phyloP scores from a whole-genome alignment of 2,888 invertebrate genomes.

The Dinocampus coccinellae region DNA sequence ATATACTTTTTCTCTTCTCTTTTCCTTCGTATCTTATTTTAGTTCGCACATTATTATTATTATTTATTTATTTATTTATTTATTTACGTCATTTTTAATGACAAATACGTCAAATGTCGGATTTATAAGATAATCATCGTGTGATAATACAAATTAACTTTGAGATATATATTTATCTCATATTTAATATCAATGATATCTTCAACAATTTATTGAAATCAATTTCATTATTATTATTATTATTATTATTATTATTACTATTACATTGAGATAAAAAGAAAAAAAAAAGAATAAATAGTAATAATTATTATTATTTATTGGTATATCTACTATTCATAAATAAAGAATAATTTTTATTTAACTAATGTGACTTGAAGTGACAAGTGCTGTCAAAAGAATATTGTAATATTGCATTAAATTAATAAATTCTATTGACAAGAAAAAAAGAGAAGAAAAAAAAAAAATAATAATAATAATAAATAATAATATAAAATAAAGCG shows the following conservation, averaged over 20 bases:
- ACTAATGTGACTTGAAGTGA: too few species aligned
- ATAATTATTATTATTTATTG: too few species aligned
- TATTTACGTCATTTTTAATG: neutral
- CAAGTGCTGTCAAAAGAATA: too few species aligned
- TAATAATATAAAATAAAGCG: too few species aligned
- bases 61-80: neutral
- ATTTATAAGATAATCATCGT: neutral
- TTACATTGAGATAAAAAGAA: neutral
- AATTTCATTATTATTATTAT: neutral
- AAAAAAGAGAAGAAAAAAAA: too few species aligned
- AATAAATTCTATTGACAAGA: too few species aligned
- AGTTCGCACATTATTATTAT: too few species aligned
- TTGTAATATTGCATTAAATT: too few species aligned
- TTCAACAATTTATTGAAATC: neutral
- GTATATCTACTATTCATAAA: too few species aligned
- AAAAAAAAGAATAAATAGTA: neutral
- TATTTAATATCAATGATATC: conserved; percentile 7
- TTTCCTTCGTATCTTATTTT: neutral
- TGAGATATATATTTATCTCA: neutral
- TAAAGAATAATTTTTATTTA: too few species aligned
- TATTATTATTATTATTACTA: neutral
- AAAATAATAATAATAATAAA: too few species aligned
- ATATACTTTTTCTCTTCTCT: neutral
- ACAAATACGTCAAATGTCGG: neutral
- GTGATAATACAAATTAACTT: neutral